phyloP scores from a whole-genome alignment of 2,888 invertebrate genomes.

The Ischnus inquisitorius region DNA sequence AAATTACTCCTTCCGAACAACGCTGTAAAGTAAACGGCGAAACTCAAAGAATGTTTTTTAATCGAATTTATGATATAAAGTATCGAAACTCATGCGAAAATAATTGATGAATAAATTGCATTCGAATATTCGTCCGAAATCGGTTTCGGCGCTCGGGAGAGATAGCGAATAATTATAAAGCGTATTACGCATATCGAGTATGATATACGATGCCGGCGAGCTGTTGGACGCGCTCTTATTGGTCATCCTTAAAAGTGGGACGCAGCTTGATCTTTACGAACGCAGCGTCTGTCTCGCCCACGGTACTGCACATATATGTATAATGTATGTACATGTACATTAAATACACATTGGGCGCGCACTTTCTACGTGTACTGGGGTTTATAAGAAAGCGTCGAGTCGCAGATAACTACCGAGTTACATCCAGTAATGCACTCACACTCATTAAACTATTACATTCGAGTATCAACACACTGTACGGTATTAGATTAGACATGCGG shows the following conservation, averaged over 20 bases:
- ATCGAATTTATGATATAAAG: neutral
- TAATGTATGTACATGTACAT: neutral
- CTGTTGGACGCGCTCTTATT: slow-evolving; percentile 30
- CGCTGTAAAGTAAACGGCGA: slow-evolving; percentile 12
- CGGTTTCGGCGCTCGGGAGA: neutral
- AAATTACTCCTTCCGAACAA: slow-evolving; percentile 12
- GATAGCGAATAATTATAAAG: slow-evolving; percentile 39
- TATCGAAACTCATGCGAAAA: neutral
- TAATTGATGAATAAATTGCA: neutral
- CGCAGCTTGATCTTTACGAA: slow-evolving; percentile 43
- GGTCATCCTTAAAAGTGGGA: slow-evolving; percentile 58
- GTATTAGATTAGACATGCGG: neutral
- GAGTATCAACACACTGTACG: neutral
- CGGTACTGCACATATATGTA: neutral
- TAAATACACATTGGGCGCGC: slow-evolving; percentile 27
- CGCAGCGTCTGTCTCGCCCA: neutral
- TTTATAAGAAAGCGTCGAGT: neutral
- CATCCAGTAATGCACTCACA: neutral
- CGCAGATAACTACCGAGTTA: neutral
- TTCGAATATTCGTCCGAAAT: neutral
- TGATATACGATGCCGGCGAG: slow-evolving; percentile 17
- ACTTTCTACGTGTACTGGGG: slow-evolving; percentile 41
- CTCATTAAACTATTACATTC: neutral
- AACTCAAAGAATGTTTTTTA: neutral
- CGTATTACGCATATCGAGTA: neutral